These are phyloP conservation scores for Tilapia sparmanii DNA, from an alignment of 2,113 vertebrate species.

Conservation along the genomic window DNA sequence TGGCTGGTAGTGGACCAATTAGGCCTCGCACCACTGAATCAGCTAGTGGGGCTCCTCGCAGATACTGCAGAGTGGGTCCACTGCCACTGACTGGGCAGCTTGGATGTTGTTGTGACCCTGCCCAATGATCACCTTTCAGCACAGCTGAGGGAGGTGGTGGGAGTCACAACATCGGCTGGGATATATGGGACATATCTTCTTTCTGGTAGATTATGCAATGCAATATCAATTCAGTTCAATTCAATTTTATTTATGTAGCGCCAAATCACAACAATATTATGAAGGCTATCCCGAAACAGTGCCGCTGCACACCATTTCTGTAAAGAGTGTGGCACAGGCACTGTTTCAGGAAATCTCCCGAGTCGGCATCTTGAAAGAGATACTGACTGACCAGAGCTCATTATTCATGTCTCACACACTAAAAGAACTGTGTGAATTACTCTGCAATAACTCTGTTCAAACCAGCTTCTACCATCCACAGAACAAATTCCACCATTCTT, in stretches of 20 bases:
- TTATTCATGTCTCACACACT: background rate
- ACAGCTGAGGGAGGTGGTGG: background rate
- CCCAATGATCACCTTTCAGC: background rate
- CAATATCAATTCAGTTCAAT: background rate
- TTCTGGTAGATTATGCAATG: background rate
- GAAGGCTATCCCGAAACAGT: background rate
- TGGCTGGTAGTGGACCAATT: background rate
- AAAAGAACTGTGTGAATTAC: background rate
- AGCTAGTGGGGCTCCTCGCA: background rate
- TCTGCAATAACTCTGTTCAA: background rate
- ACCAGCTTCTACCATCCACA: background rate
- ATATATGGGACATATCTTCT: background rate
- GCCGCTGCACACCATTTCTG: background rate
- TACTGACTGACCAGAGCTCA: background rate
- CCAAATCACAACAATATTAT: background rate
- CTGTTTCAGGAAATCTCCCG: background rate
- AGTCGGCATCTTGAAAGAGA: background rate
- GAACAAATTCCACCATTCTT: background rate
- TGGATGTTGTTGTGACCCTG: background rate
- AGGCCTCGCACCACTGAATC: background rate
- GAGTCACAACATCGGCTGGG: background rate
- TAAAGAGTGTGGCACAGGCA: background rate
- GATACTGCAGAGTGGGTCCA: background rate
- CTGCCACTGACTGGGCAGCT: background rate
- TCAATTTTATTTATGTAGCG: background rate